Percentiles rank a stretch among this genome's conserved stretches.
These are phyloP conservation scores for Seriola dumerili DNA, from an alignment of 2,113 vertebrate genomes.

Conservation along the genomic window DNA sequence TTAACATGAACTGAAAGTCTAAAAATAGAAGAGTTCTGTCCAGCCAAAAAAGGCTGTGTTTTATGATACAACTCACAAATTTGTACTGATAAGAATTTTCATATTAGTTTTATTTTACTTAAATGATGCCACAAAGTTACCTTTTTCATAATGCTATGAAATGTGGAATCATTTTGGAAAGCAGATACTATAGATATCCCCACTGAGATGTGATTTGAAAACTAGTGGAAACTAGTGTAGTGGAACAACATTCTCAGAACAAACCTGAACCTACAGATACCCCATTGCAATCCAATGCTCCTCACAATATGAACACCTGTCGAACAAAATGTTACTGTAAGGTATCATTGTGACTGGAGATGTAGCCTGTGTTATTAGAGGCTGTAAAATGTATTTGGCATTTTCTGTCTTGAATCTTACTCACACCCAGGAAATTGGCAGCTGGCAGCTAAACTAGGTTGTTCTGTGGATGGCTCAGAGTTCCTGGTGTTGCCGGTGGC, in stretches of 20 bases:
- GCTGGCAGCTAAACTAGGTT: not conserved
- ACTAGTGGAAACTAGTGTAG: too few species aligned
- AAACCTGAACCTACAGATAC: not conserved
- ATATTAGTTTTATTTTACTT: not conserved
- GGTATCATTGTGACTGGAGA: not conserved
- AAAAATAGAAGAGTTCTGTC: slow-evolving; percentile 50
- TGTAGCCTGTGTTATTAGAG: not conserved
- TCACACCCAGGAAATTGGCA: not conserved
- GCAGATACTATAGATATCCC: not conserved
- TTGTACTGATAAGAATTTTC: not conserved
- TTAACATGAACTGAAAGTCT: slow-evolving; percentile 33
- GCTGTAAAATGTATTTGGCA: slow-evolving; percentile 1
- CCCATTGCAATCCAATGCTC: not conserved
- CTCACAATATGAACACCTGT: not conserved
- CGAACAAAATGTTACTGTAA: not conserved
- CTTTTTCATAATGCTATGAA: not conserved
- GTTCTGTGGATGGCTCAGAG: not conserved
- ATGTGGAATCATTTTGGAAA: not conserved
- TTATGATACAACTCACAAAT: slow-evolving; percentile 7
- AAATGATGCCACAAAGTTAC: not conserved
- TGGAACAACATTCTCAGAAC: too few species aligned
- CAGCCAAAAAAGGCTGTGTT: slow-evolving; percentile 5
- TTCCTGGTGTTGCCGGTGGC: not conserved
- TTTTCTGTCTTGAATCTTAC: not conserved
- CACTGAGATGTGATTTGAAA: too few species aligned